Evolutionary conservation across 2,797 vertebrate species (phyloP), one percentile per base, ranked within the genome.

Genomic region (Eleutherodactylus coqui): DNA sequence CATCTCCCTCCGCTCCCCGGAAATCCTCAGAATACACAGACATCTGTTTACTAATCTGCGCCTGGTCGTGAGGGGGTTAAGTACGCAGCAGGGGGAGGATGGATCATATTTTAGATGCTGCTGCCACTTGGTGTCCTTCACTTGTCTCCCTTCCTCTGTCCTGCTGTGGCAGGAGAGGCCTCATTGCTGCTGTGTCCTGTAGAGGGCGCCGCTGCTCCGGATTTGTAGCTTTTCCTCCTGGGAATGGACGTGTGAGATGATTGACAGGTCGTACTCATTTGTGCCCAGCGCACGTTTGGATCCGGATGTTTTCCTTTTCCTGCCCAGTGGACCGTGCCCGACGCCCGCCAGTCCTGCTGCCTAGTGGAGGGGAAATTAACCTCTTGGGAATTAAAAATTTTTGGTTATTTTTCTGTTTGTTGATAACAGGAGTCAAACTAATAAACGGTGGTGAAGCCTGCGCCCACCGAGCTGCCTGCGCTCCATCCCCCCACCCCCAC

Each of bases 291-390:
- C 69, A 27, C 41, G 38, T 73, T 4, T 43, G 13, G 38, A 43
- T 45, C 24, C 7, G 11, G 69, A 43, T 27, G 69, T 27, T 45
- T 73, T 27, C 24, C 69, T n/a, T n/a, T 36, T n/a, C 67, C 36
- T 73, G 69, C 69, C 41, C 41, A 73, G 38, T 27, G 8, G 41
- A 73, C 69, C 41, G 69, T 73, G 69, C 38, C 69, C 67, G 2
- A 24, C 38, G 41, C 69, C 69, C 38, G 2, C 16, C 69, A 41
- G 7, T 70, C 9, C 67, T 24, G 16, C 8, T 1, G 13, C n/a
- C n/a, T 21, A 21, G 9, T 8, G 17, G 62, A n/a, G 32, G 64
- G 34, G 34, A 24, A 27, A 72, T 73, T 45, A 43, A 70, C 36
- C 67, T 10, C 41, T 70, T 41, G 19, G 13, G 9, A 17, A 67